Base-by-base conservation (phyloP, 2,888 invertebrate species). In the Yponomeuta plumbellus region DNA sequence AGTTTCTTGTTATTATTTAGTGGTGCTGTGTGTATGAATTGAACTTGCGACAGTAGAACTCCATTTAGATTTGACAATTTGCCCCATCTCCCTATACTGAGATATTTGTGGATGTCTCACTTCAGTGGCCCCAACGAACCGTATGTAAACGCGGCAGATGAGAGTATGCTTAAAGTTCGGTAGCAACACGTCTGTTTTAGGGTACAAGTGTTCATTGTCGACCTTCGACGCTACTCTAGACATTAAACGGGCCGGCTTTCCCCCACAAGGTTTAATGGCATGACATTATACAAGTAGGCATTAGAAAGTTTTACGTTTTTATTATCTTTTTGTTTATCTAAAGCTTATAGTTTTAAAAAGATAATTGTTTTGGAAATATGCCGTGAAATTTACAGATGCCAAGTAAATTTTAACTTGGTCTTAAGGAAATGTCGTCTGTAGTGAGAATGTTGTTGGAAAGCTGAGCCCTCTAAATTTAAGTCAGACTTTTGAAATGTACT, bases 131-230 rank as follows among this genome's bases (percentile, higher is more conserved):
- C 34, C 34, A 34, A 34, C 5, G 34, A 6, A 10, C 8, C 34
- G 34, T 34, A 34, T 34, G 34, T 34, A 34, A 34, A 34, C 34
- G 34, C 34, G 34, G 34, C 34, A 34, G 8, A 10, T 72, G 68
- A 75, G 71, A 76, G 73, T 81, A 81, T 74, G 83, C 84, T 82
- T 86, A 83, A 39, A 76, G 77, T 72, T 77, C 83, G 81, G 83
- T 76, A 74, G 81, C 81, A 78, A 78, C 79, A 79, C 72, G 75
- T 74, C 80, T 82, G 77, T 20, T 11, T 40, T 44, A 74, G 57
- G 74, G 75, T 73, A 75, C 80, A 80, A 75, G 84, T 85, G 85
- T 86, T 86, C 83, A 84, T 76, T 73, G 66, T 70, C 44, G 63
- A 63, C 21, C 20, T 21, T 40, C 44, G 44, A 22, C 26, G 26